phyloP scores from a whole-genome alignment of 2,113 vertebrate genomes.

The Neomonachus schauinslandi region DNA sequence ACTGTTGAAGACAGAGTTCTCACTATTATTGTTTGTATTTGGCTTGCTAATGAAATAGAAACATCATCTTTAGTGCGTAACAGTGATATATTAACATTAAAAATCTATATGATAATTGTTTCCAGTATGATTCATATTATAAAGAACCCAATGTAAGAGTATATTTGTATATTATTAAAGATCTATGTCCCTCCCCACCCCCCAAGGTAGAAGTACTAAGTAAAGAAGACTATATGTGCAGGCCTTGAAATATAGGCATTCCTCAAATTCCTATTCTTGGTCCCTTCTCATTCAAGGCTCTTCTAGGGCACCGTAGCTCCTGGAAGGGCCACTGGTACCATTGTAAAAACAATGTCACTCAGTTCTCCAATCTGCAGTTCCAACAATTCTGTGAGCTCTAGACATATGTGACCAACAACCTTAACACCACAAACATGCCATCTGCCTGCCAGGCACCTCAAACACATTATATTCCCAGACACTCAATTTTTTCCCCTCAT shows the following conservation, averaged over 20 bases:
- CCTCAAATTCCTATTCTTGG: not conserved
- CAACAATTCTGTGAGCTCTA: not conserved
- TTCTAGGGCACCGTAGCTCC: not conserved
- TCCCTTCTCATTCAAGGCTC: not conserved
- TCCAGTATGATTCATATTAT: not conserved
- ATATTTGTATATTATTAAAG: not conserved
- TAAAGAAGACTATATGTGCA: not conserved
- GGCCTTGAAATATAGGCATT: not conserved
- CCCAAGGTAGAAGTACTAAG: not conserved
- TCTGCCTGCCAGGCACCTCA: not conserved
- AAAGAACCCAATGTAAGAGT: not conserved
- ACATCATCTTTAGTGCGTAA: not conserved
- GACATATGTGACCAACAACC: not conserved
- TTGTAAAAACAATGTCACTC: not conserved
- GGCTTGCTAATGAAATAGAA: slow-evolving; percentile 18
- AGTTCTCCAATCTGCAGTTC: not conserved
- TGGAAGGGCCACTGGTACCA: not conserved
- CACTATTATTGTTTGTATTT: slow-evolving; percentile 40
- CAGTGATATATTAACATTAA: not conserved
- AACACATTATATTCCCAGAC: not conserved
- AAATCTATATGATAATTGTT: not conserved
- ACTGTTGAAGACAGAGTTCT: slow-evolving; percentile 53
- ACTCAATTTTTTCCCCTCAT: not conserved
- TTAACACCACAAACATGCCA: not conserved
- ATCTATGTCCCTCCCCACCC: not conserved